phyloP scores from a whole-genome alignment of 2,888 invertebrate species.

The Boloria euphrosyne region DNA sequence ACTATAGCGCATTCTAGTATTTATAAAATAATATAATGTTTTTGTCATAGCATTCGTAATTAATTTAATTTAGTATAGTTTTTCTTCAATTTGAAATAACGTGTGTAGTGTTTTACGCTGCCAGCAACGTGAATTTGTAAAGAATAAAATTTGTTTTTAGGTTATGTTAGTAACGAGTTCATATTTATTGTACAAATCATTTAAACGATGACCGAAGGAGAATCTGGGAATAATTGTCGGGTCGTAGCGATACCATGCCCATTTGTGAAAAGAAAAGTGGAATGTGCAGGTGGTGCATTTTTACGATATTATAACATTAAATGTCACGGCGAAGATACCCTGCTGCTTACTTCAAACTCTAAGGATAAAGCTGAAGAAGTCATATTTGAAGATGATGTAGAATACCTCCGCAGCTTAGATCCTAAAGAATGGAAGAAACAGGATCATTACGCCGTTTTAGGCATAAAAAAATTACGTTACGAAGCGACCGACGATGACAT shows the following conservation, averaged over 20 bases:
- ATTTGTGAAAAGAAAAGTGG: constrained; percentile 67
- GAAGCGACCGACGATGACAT: constrained; percentile 96
- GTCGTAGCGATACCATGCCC: constrained; percentile 65
- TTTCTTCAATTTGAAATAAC: constrained; percentile 26
- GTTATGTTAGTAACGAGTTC: constrained; percentile 72
- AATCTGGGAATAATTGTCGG: constrained; percentile 55
- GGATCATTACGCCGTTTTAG: constrained; percentile 98
- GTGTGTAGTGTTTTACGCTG: constrained; percentile 15
- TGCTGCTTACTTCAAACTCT: constrained; percentile 65
- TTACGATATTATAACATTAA: constrained; percentile 76
- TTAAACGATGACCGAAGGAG: constrained; percentile 71
- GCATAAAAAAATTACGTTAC: constrained; percentile 90
- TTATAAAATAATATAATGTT: constrained; percentile 36
- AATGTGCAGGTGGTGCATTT: constrained; percentile 79
- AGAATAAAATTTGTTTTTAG: constrained; percentile 53
- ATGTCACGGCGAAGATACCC: constrained; percentile 75
- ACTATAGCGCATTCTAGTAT: constrained; percentile 38
- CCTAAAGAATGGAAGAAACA: constrained; percentile 99
- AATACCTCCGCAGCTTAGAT: constrained; percentile 92
- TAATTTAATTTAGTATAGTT: constrained; percentile 34
- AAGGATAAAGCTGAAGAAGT: constrained; percentile 73
- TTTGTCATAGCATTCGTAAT: constrained; percentile 29
- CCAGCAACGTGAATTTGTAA: constrained; percentile 33
- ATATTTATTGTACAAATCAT: constrained; percentile 58
- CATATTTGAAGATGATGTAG: constrained; percentile 86